Percentiles rank a stretch among this genome's conserved stretches.
Conservation (phyloP, 2,113 vertebrate genomes). For the Neoarius graeffei region DNA sequence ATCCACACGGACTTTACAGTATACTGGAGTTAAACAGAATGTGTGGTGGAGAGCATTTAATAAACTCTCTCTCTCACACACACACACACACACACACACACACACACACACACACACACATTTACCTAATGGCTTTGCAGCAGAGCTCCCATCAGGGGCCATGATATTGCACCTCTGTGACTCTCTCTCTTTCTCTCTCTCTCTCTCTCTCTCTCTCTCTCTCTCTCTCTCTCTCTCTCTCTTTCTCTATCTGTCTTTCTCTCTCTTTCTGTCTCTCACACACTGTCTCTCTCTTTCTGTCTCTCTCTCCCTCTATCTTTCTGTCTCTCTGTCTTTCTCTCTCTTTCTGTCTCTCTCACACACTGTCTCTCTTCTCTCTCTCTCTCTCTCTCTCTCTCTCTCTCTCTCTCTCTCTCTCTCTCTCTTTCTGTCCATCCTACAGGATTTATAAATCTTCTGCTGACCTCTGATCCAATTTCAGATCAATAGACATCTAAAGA, state of each 20-base stretch:
- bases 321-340: neutral
- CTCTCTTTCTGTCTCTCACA: constrained; percentile 7
- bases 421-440: neutral
- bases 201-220: neutral
- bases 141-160: constrained; percentile 33
- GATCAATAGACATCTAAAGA: neutral
- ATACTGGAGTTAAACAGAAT: constrained; percentile 28
- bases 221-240: constrained; percentile 17
- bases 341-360: neutral
- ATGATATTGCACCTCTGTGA: constrained; percentile 46
- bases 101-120: neutral
- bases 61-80: constrained; percentile 21
- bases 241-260: neutral
- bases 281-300: neutral
- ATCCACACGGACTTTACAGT: constrained; percentile 17
- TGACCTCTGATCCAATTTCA: neutral
- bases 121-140: constrained; percentile 37
- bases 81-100: neutral
- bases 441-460: neutral
- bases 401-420: constrained; percentile 15
- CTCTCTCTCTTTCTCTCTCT: constrained; percentile 37
- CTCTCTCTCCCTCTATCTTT: constrained; percentile 20
- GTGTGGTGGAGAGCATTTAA: constrained; percentile 37
- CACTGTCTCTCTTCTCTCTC: neutral
- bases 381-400: neutral